Conservation (phyloP, 2,113 vertebrate genomes). For the Climacteris rufus region DNA sequence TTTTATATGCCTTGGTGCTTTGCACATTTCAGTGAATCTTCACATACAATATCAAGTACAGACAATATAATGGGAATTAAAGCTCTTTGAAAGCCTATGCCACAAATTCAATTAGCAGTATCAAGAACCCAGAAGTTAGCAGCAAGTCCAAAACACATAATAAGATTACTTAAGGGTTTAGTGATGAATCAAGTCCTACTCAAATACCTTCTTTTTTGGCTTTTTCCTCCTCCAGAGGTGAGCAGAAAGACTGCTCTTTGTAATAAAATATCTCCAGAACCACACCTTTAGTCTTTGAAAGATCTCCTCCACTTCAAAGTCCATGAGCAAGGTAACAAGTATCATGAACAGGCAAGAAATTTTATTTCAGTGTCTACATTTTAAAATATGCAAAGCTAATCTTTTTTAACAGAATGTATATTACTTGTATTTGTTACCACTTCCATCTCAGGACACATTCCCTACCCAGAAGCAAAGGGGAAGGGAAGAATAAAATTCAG, state of each 20-base stretch:
- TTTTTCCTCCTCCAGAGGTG: background rate
- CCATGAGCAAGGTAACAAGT: background rate
- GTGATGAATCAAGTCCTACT: background rate
- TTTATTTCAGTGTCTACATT: background rate
- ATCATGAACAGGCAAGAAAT: background rate
- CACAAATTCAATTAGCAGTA: conserved; percentile 30
- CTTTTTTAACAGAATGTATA: background rate
- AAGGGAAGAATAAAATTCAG: background rate
- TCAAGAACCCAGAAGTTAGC: background rate
- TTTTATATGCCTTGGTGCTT: conserved; percentile 9
- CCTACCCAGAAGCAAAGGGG: background rate
- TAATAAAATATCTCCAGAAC: background rate
- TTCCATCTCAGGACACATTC: background rate
- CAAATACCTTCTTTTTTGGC: background rate
- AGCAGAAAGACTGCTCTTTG: background rate
- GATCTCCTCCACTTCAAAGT: background rate
- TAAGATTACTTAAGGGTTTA: background rate
- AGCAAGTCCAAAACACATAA: background rate
- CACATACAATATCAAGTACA: background rate
- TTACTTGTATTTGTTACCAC: background rate
- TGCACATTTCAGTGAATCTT: conserved; percentile 40
- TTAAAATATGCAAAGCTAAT: background rate
- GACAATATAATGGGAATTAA: conserved; percentile 11
- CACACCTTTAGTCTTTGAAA: background rate
- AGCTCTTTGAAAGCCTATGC: background rate